A percentile compares a stretch with the other conserved stretches of the same genome.
phyloP scores from a whole-genome alignment of 2,797 vertebrate genomes.

The Galago senegalensis region DNA sequence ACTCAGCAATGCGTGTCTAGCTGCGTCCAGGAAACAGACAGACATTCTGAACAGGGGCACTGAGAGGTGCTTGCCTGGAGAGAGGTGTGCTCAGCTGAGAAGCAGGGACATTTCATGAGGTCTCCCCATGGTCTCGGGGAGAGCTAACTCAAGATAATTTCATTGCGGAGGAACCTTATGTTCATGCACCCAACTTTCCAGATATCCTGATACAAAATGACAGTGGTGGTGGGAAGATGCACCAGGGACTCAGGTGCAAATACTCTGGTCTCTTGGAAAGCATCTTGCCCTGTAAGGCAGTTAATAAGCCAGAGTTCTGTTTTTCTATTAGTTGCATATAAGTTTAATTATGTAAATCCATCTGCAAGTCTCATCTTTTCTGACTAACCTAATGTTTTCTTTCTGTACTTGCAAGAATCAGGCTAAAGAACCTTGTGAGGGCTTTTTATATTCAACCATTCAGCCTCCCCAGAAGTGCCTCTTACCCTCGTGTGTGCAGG shows the following conservation, averaged over 20 bases:
- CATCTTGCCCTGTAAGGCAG: neutral
- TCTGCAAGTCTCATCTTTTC: neutral
- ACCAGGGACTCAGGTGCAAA: neutral
- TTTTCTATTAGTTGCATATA: neutral
- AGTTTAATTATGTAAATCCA: conserved; percentile 6
- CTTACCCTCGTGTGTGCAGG: neutral
- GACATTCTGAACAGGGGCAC: neutral
- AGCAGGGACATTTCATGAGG: neutral
- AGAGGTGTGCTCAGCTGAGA: neutral
- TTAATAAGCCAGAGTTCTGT: neutral
- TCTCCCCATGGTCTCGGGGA: neutral
- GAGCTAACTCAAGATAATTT: neutral
- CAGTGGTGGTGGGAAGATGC: neutral
- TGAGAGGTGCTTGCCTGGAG: neutral
- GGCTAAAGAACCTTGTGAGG: neutral
- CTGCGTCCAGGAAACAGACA: neutral
- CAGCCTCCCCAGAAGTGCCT: neutral
- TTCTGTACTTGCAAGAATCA: neutral
- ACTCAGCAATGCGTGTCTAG: neutral
- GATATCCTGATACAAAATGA: neutral
- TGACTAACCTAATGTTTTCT: neutral
- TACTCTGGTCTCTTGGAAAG: neutral
- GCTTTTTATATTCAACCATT: neutral
- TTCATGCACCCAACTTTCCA: neutral
- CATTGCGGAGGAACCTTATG: neutral